Base-by-base conservation (phyloP, 2,113 vertebrate species). In the Planiliza haematocheilus region DNA sequence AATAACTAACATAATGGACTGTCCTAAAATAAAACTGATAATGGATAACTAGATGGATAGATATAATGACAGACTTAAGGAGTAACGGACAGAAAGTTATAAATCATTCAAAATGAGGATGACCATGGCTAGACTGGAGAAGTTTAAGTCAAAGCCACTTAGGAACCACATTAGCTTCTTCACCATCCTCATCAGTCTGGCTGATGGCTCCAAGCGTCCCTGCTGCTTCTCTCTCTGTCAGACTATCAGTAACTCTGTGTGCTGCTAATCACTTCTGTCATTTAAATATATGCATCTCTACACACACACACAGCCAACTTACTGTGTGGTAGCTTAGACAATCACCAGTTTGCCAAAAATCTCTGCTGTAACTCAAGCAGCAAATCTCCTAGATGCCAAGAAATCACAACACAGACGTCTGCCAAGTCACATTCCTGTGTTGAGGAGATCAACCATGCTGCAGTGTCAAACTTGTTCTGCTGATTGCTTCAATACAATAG, bases 251-350 rank as follows among this genome's bases (percentile, higher is more conserved):
- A 62, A 60, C 74, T 72, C 84, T 76, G 86, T 69, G 56, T 82
- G 85, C 83, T 67, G 70, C 74, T 86, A 78, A 89, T 91, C 78
- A 79, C 64, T 67, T 55, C 66, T 36, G 65, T 60, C 60, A 56
- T 65, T 57, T 36, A 59, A 74, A 64, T 77, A 36, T 21, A 68
- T 68, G 34, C 56, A 18, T 56, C 58, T 64, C 52, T 11, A 62
- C 39, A 53, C 42, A 45, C 42, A 45, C 42, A 30, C 37, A 52
- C 8, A 10, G 70, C 73, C 76, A 78, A 84, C 82, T 71, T 43
- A 74, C 53, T 38, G 20, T 34, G 67, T 58, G 16, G 24, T 42
- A 10, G 65, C 68, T 39, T 43, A 70, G 75, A 69, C 62, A 49
- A 46, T 70, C 70, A 61, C 55, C 24, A 4, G 4, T 4, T 50